Conservation (phyloP, 2,113 vertebrate genomes). For the Phyllostomus discolor region DNA sequence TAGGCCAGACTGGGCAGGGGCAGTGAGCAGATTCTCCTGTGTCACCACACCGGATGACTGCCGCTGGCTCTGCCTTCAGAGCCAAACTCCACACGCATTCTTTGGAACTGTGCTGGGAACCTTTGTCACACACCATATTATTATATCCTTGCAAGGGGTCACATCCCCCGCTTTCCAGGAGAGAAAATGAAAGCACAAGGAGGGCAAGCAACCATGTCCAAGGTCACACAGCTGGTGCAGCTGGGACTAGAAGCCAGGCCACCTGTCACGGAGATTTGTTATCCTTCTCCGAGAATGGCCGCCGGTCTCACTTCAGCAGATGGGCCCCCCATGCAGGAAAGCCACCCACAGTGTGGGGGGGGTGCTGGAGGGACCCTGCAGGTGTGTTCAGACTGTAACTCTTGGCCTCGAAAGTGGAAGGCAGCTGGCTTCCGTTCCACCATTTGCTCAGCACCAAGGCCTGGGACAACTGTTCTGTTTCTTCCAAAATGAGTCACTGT, state of each 20-base stretch:
- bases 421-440: not conserved
- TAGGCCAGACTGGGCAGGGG: not conserved
- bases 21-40: not conserved
- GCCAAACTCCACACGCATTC: not conserved
- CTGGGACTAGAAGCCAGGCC: not conserved
- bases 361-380: not conserved
- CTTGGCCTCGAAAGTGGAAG: not conserved
- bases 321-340: accelerated
- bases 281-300: not conserved
- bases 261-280: not conserved
- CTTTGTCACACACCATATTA: not conserved
- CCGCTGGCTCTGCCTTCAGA: not conserved
- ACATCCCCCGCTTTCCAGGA: not conserved
- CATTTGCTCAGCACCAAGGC: not conserved
- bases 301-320: not conserved
- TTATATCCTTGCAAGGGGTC: not conserved
- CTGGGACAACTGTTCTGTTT: not conserved
- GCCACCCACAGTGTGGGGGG: too few relatives aligned
- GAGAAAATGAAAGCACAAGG: not conserved
- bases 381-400: not conserved
- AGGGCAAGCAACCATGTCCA: not conserved
- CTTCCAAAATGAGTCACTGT: not conserved
- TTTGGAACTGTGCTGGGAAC: not conserved
- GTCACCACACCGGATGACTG: not conserved
- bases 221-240: not conserved